These are phyloP conservation scores for Dipodomys ordii DNA, from an alignment of 2,113 vertebrate genomes.

Conservation along the genomic window DNA sequence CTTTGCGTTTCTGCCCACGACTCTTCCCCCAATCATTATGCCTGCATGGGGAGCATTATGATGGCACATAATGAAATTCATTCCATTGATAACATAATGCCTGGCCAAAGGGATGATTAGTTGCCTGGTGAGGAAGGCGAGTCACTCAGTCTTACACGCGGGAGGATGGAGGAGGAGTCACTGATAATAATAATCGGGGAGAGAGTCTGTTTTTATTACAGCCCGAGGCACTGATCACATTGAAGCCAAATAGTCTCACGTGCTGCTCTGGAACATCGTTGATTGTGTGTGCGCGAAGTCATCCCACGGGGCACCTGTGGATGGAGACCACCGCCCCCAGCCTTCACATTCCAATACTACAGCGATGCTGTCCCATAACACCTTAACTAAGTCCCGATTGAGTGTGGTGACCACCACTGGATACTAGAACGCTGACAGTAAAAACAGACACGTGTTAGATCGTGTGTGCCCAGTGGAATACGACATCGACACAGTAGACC, in stretches of 20 bases:
- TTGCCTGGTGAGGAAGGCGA: conserved; percentile 65
- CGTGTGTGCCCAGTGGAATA: background rate
- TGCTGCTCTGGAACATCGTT: conserved; percentile 39
- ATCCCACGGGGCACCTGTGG: too few relatives aligned
- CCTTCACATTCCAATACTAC: too few relatives aligned
- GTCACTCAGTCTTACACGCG: background rate
- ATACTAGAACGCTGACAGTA: conserved; percentile 45
- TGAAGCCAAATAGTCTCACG: conserved; percentile 53
- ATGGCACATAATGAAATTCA: background rate
- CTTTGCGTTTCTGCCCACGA: background rate
- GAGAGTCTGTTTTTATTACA: conserved; percentile 63
- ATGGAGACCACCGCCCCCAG: too few relatives aligned
- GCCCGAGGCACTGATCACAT: conserved; percentile 63
- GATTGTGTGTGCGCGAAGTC: conserved; percentile 3
- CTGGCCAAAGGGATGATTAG: conserved; percentile 42
- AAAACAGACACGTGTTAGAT: background rate
- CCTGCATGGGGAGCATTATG: background rate
- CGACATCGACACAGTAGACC: too few relatives aligned
- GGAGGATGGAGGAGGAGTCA: background rate
- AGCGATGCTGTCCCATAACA: too few relatives aligned
- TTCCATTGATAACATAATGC: conserved; percentile 40
- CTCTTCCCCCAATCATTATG: background rate
- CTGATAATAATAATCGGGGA: conserved; percentile 62
- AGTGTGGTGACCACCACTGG: background rate
- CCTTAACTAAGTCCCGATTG: too few relatives aligned